A percentile compares a stretch with the other conserved stretches of the same genome.
These are phyloP conservation scores for Oncorhynchus kisutch DNA, from an alignment of 2,113 vertebrate genomes.

Conservation along the genomic window DNA sequence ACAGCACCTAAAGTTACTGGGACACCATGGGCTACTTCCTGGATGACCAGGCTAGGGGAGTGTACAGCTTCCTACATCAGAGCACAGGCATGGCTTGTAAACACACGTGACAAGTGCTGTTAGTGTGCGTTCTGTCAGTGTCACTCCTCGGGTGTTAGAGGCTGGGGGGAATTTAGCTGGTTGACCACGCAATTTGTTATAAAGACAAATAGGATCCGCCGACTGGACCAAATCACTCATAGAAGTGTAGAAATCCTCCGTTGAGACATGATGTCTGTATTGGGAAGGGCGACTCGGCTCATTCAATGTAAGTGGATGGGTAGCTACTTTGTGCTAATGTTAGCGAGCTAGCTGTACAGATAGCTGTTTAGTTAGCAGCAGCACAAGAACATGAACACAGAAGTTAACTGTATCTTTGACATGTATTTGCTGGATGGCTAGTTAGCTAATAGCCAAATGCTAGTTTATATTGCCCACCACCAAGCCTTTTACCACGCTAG, in stretches of 20 bases:
- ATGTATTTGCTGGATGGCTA: not conserved
- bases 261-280: slow-evolving; percentile 56
- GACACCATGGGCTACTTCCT: too few species aligned
- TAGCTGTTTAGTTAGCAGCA: too few species aligned
- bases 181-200: not conserved
- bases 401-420: too few species aligned
- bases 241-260: not conserved
- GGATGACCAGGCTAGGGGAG: too few species aligned
- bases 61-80: too few species aligned
- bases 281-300: slow-evolving; percentile 63
- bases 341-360: not conserved
- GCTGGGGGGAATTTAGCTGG: not conserved
- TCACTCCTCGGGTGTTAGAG: not conserved
- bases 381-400: too few species aligned
- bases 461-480: not conserved
- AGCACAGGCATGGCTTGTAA: not conserved
- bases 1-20: too few species aligned
- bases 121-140: not conserved
- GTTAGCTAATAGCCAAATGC: not conserved
- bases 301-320: slow-evolving; percentile 61
- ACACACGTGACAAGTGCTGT: not conserved
- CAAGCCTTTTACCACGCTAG: not conserved
- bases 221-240: too few species aligned
- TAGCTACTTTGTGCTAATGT: too few species aligned
- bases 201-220: not conserved